Percentiles rank a stretch among this genome's conserved stretches.
Conservation (phyloP, 2,888 invertebrate genomes). For the Sussaba pulchella region DNA sequence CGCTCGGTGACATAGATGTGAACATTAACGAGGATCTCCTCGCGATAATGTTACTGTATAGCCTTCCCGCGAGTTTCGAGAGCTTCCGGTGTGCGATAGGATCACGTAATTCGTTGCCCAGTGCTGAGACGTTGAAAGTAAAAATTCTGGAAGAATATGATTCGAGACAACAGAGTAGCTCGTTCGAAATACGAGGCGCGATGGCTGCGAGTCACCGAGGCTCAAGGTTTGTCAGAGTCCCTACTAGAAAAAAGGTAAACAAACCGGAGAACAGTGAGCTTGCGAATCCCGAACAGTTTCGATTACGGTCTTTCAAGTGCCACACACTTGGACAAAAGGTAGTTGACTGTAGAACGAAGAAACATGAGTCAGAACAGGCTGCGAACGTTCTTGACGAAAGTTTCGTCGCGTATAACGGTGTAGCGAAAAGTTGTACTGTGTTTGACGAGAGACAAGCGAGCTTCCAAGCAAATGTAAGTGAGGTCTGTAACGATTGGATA, state of each 20-base stretch:
- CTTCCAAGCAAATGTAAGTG: background rate
- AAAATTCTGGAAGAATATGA: conserved; percentile 30
- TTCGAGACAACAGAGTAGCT: conserved; percentile 26
- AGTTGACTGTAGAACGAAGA: conserved; percentile 29
- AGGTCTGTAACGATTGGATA: conserved; percentile 45
- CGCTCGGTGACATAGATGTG: conserved; percentile 34
- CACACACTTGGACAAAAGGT: conserved; percentile 48
- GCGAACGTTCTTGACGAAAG: conserved; percentile 29
- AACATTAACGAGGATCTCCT: conserved; percentile 22
- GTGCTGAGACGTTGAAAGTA: conserved; percentile 13
- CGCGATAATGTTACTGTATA: conserved; percentile 22
- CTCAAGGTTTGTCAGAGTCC: conserved; percentile 23
- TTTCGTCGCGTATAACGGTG: conserved; percentile 23
- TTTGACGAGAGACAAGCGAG: too few species aligned
- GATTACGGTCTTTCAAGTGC: conserved; percentile 35
- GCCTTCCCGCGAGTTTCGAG: conserved; percentile 38
- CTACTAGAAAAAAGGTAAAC: background rate
- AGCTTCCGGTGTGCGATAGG: conserved; percentile 44
- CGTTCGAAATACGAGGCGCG: background rate
- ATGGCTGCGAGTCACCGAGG: too few species aligned
- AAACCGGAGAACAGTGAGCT: background rate
- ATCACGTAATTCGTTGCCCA: conserved; percentile 31
- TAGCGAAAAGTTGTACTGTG: background rate
- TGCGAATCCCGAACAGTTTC: conserved; percentile 27
- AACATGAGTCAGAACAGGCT: conserved; percentile 3